Base-by-base conservation (phyloP, 2,113 vertebrate species). In the Malaclemys terrapin region DNA sequence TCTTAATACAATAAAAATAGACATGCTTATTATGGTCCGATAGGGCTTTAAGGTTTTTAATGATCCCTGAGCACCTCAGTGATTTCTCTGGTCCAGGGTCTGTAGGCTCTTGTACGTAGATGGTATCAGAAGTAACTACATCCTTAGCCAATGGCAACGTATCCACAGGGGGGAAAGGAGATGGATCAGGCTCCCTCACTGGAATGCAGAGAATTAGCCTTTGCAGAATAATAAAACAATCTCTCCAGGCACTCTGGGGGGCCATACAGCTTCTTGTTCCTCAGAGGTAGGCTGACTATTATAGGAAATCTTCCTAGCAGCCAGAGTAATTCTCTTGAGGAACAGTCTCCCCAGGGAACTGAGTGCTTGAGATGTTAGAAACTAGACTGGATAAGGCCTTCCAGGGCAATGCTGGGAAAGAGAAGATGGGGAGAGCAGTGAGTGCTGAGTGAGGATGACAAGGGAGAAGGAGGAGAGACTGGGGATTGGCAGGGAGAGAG, bases 361-460 rank as follows among this genome's bases (percentile, higher is more conserved):
- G 17, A 84, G 49, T 62, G 49, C 65, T 57, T 62, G 57, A 78
- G 50, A 80, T 49, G 31, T 25, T 54, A 12, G 27, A 42, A 75
- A 45, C n/a, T 47, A 84, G 27, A 11, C 45, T 45, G 29, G 31
- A 5, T 11, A 84, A 78, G 8, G 1, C 3, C 9, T 11, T 80
- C 59, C 11, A 1, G 25, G 13, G 87, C 10, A 59, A 19, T 10
- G 19, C n/a, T 72, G 65, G 35, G 65, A 69, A 69, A n/a, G 35
- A 19, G 8, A 9, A 10, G 35, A 9, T 5, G 16, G n/a, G 42
- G 24, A 5, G 24, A 0, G 0, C 75, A 31, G 76, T 12, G 4
- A n/a, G 5, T 1, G 4, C 4, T 35, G 49, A 6, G 2, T 80
- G 35, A 31, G 24, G 65, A 35, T 50, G 38, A 65, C 47, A 45